Base-by-base conservation (phyloP, 2,797 vertebrate genomes). In the Myotis myotis region DNA sequence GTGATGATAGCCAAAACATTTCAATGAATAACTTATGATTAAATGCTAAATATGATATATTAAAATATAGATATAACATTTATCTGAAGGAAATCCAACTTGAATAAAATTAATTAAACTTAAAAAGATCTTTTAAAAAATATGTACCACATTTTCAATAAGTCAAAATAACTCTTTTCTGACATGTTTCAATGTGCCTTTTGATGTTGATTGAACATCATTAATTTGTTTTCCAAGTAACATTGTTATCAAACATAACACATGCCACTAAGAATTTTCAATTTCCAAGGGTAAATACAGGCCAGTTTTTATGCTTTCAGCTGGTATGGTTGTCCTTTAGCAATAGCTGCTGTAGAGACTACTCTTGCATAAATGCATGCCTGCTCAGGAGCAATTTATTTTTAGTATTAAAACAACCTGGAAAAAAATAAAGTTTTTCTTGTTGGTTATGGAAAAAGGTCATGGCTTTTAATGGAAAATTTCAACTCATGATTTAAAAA, bases 231-330 rank as follows among this genome's bases (percentile, higher is more conserved):
- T 87, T 41, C 80, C 66, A 89, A 96, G 53, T 36, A 38, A 90
- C 41, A 90, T 64, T 93, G 38, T 92, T 93, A 92, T 95, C 89
- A 93, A 87, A 86, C 6, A 33, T 75, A 95, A 66, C 91, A 91
- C 25, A 93, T 60, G 55, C 23, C 66, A 76, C 80, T 66, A 85
- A 57, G 66, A 89, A 49, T 55, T 91, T 78, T 74, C 84, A 80
- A 66, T 88, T 89, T 82, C 62, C 41, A 70, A 86, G 25, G n/a
- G 44, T 89, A 79, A 93, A 80, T 28, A 80, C 70, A 92, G 38
- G 82, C 44, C 53, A 72, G 11, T 38, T 88, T 95, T 89, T 79
- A 60, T 87, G 47, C 47, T 75, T 89, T 62, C 38, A 62, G 71
- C 36, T 53, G 36, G 8, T 72, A 20, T 60, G 12, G 33, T 20